Evolutionary conservation across 1,140 invertebrate genomes (phyloP), one percentile per base, ranked within the genome.

Genomic region (Aphelenchoides fujianensis): DNA sequence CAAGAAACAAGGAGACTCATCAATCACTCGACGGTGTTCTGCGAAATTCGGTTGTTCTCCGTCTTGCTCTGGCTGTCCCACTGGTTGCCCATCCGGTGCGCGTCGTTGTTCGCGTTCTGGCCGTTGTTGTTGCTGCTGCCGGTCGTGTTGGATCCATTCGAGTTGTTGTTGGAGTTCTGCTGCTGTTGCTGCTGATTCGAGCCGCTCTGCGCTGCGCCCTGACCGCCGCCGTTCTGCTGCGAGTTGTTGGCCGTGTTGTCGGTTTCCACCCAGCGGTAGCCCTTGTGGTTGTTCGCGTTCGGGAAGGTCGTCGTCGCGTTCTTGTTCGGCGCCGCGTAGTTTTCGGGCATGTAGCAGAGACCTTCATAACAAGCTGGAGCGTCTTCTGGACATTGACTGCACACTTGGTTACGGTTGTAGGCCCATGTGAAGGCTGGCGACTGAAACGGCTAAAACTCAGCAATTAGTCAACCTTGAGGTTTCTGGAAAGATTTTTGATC

Each of bases 381-480:
- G 62, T 83, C 76, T 27, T 73, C 52, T 62, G 82, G 82, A 64
- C 82, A 83, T 57, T 83, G 74, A 9, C 74, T 73, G 77, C 82
- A 83, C 7, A 68, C 48, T 36, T 76, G 75, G 19, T 73, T 74
- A 23, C 72, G 68, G 35, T 67, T 69, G 16, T 62, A 63, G 19
- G 82, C 82, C 78, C 79, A 83, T 2, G 77, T 84, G 63, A 83
- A 83, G 55, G 82, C 82, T n/a, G 82, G 82, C n/a, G 78, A 69
- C 81, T 82, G 74, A 69, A 82, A 73, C 27, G 12, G 62, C 48
- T 66, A 66, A 61, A 61, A 1, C 59, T 34, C 30, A n/a, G 36
- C 59, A 61, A 16, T 61, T 61, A 61, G 31, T 19, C 59, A 31
- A 61, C 59, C 12, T 48, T 23, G 41, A 48, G 23, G 41, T 48